Evolutionary conservation across 2,888 invertebrate genomes (phyloP).

Genomic region (Xylophagus ater): DNA sequence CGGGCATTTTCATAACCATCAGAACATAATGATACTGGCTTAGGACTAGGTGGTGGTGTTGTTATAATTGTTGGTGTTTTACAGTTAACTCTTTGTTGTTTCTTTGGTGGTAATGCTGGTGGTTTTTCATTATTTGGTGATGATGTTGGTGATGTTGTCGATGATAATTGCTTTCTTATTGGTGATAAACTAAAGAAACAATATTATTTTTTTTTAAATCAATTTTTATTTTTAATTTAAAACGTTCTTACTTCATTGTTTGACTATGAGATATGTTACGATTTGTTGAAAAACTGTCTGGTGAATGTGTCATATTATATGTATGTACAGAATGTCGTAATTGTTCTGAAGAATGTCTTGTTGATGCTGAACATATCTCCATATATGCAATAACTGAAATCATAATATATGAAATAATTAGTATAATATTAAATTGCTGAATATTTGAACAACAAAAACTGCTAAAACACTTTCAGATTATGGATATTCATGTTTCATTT

Average conservation of each 20-base stretch:
- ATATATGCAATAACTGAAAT: slow-evolving; percentile 86
- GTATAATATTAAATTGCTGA: too few relatives aligned
- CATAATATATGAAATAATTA: too few relatives aligned
- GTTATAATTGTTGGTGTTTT: slow-evolving; percentile 39
- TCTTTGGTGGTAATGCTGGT: slow-evolving; percentile 51
- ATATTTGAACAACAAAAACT: too few relatives aligned
- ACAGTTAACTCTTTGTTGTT: slow-evolving; percentile 40
- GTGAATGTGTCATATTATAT: slow-evolving; percentile 43
- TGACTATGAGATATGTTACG: slow-evolving; percentile 38
- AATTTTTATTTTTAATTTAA: too few relatives aligned
- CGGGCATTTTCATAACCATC: slow-evolving; percentile 18
- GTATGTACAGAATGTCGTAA: slow-evolving; percentile 81
- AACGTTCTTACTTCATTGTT: slow-evolving; percentile 36
- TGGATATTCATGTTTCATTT: too few relatives aligned
- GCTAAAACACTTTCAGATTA: too few relatives aligned
- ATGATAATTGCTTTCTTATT: slow-evolving; percentile 15
- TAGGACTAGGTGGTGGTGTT: slow-evolving; percentile 41
- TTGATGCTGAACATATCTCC: slow-evolving; percentile 84
- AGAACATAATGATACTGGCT: slow-evolving; percentile 23
- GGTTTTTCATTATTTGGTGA: slow-evolving; percentile 36
- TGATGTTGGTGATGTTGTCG: slow-evolving; percentile 18
- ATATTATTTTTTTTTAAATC: too few relatives aligned
- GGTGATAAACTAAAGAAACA: slow-evolving; percentile 18
- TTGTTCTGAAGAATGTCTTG: slow-evolving; percentile 61
- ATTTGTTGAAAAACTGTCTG: slow-evolving; percentile 35